Conservation (phyloP, 2,888 invertebrate species). For the Pyrochroa serraticornis region DNA sequence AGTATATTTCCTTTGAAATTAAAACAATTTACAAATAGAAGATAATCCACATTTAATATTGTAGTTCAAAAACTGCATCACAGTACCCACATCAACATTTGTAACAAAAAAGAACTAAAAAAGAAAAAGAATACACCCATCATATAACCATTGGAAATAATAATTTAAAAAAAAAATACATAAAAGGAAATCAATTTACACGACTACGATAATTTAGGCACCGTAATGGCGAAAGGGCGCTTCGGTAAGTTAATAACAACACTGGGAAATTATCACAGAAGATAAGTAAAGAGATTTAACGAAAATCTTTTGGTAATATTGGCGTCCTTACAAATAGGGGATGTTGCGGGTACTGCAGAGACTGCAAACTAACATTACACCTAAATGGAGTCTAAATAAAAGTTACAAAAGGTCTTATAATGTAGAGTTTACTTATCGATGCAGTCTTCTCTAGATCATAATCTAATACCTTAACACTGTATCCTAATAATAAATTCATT, state of each 20-base stretch:
- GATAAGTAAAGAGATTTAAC: constrained; percentile 28
- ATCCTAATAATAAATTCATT: constrained; percentile 60
- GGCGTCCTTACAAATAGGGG: constrained; percentile 30
- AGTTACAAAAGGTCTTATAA: constrained; percentile 49
- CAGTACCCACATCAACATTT: constrained; percentile 56
- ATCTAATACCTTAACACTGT: constrained; percentile 55
- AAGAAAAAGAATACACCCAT: constrained; percentile 14
- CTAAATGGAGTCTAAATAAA: constrained; percentile 51
- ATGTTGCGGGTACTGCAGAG: constrained; percentile 55
- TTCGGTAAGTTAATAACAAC: constrained; percentile 17
- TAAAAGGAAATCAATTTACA: background rate
- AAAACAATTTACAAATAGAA: constrained; percentile 59
- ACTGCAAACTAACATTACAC: constrained; percentile 53
- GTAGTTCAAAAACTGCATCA: constrained; percentile 55
- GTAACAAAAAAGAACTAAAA: constrained; percentile 35
- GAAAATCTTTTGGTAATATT: constrained; percentile 14
- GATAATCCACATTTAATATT: constrained; percentile 56
- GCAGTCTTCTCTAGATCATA: constrained; percentile 59
- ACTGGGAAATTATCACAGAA: constrained; percentile 41
- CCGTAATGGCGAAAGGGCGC: constrained; percentile 19
- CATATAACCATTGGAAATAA: constrained; percentile 19
- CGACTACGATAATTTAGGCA: constrained; percentile 25
- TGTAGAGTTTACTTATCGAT: constrained; percentile 56
- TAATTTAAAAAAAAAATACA: constrained; percentile 7
- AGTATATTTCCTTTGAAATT: constrained; percentile 53